Evolutionary conservation across 2,888 invertebrate species (phyloP).

Genomic region (Diplolepis rosae): DNA sequence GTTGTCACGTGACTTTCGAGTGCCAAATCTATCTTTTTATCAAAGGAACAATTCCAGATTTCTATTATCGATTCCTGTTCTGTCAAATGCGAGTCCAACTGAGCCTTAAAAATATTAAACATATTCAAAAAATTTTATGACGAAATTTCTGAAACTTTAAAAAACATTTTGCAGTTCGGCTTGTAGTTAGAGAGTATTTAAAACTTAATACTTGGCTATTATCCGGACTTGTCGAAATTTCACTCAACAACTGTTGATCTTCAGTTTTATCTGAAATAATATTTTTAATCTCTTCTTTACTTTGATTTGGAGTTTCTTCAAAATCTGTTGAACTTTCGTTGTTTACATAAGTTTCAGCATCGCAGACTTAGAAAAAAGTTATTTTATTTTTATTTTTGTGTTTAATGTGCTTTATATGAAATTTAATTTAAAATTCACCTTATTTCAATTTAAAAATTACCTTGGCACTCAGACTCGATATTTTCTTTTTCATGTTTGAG

Average conservation of each 20-base stretch:
- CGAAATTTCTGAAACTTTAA: too few relatives aligned
- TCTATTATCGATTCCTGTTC: constrained; percentile 2
- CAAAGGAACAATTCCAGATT: constrained; percentile 3
- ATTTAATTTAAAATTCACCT: neutral
- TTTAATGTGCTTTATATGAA: neutral
- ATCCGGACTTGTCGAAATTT: neutral
- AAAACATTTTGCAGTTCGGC: too few relatives aligned
- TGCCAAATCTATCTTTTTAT: constrained; percentile 4
- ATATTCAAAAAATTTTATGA: neutral
- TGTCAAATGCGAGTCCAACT: neutral
- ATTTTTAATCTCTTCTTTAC: neutral
- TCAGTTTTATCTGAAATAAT: neutral
- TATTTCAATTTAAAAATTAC: neutral
- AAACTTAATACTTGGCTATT: neutral
- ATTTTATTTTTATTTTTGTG: neutral
- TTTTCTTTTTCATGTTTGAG: neutral
- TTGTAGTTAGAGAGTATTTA: too few relatives aligned
- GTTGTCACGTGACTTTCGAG: neutral
- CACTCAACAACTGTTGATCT: neutral
- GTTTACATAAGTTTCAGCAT: neutral
- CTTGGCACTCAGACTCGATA: neutral
- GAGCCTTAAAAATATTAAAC: neutral
- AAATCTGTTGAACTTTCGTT: constrained; percentile 4
- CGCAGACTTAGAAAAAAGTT: neutral
- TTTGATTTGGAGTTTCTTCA: constrained; percentile 7